A percentile compares a stretch with the other conserved stretches of the same genome.
Conservation (phyloP, 1,140 invertebrate genomes). For the Atta cephalotes region DNA sequence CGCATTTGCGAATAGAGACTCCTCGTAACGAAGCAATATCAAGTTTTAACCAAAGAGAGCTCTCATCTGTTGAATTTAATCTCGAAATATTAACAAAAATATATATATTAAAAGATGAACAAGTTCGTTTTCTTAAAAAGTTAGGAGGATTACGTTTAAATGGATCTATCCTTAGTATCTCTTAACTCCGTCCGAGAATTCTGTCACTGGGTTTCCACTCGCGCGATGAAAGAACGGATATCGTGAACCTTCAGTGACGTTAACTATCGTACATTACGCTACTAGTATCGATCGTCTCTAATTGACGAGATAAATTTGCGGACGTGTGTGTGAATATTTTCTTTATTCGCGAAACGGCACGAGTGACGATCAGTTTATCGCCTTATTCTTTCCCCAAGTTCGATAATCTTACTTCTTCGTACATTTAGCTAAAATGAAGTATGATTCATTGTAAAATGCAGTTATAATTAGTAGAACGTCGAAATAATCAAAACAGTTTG, state of each 20-base stretch:
- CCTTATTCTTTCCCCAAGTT: slow-evolving; percentile 27
- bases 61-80: neutral
- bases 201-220: neutral
- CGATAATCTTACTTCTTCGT: neutral
- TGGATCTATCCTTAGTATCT: slow-evolving; percentile 5
- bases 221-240: neutral
- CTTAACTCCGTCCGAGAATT: neutral
- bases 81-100: neutral
- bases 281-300: slow-evolving; percentile 37
- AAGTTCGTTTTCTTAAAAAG: neutral
- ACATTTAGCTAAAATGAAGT: neutral
- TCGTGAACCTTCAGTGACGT: slow-evolving; percentile 35
- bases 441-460: slow-evolving; percentile 26
- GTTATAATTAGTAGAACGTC: neutral
- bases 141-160: neutral
- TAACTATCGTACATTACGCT: slow-evolving; percentile 33
- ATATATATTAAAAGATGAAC: slow-evolving; percentile 3
- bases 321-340: slow-evolving; percentile 9
- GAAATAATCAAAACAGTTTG: neutral
- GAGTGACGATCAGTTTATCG: slow-evolving; percentile 26
- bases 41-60: neutral
- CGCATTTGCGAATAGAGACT: slow-evolving; percentile 7
- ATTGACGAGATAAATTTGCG: slow-evolving; percentile 59
- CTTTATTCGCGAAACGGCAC: slow-evolving; percentile 45
- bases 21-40: slow-evolving; percentile 1